Evolutionary conservation across 2,113 vertebrate genomes (phyloP).

Genomic region (Ahaetulla prasina): DNA sequence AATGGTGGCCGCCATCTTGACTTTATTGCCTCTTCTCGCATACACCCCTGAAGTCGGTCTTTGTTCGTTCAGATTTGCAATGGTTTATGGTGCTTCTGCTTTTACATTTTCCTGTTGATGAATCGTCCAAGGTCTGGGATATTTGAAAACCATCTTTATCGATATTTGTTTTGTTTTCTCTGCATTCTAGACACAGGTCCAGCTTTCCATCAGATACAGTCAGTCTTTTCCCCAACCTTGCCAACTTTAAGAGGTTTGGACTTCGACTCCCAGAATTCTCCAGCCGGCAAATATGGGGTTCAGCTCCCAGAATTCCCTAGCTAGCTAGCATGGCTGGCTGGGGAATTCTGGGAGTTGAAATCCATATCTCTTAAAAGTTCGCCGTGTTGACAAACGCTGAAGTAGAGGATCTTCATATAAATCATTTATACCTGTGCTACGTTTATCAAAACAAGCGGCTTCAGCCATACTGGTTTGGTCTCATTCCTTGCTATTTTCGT

Average conservation of each 20-base stretch:
- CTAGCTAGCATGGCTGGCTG: not conserved
- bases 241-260: not conserved
- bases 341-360: not conserved
- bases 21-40: too few species aligned
- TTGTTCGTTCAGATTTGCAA: too few species aligned
- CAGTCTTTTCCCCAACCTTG: not conserved
- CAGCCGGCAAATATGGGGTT: not conserved
- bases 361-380: not conserved
- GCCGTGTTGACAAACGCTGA: not conserved
- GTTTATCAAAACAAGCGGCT: not conserved
- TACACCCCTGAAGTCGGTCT: too few species aligned
- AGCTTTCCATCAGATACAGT: not conserved
- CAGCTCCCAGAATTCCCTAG: not conserved
- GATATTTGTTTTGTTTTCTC: not conserved
- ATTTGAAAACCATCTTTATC: not conserved
- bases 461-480: not conserved
- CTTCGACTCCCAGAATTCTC: not conserved
- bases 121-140: not conserved
- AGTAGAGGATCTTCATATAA: not conserved
- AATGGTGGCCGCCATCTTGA: too few species aligned
- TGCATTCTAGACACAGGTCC: not conserved
- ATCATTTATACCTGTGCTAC: not conserved
- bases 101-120: too few species aligned
- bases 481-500: not conserved
- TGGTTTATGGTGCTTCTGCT: not conserved